Evolutionary conservation across 1,140 invertebrate genomes (phyloP).

Genomic region (Drosophila tropicalis): DNA sequence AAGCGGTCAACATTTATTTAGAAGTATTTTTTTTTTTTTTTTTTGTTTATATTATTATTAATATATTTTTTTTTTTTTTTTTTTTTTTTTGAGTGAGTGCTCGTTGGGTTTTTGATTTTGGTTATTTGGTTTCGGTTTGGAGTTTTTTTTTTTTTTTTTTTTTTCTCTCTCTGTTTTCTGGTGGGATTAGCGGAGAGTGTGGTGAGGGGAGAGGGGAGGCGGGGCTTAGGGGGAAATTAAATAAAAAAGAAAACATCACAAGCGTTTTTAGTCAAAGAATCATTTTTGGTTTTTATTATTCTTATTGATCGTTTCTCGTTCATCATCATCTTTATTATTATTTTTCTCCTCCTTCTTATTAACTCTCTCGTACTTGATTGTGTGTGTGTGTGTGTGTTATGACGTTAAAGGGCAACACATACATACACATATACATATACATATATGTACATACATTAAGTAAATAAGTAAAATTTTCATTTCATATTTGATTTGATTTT

Average conservation of each 20-base stretch:
- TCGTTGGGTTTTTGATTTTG: slow-evolving; percentile 62
- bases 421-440: slow-evolving; percentile 1
- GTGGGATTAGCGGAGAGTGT: slow-evolving; percentile 1
- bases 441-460: neutral
- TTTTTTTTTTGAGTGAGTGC: slow-evolving; percentile 56
- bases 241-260: slow-evolving; percentile 83
- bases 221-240: slow-evolving; percentile 34
- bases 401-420: slow-evolving; percentile 3
- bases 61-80: slow-evolving; percentile 36
- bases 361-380: slow-evolving; percentile 1
- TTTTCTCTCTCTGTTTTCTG: slow-evolving; percentile 24
- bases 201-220: neutral
- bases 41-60: slow-evolving; percentile 35
- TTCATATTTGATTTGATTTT: slow-evolving; percentile 1
- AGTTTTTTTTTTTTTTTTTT: slow-evolving; percentile 28
- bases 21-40: slow-evolving; percentile 18
- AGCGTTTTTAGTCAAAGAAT: slow-evolving; percentile 83
- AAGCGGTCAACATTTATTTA: neutral
- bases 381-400: neutral
- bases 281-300: slow-evolving; percentile 71
- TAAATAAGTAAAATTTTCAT: neutral
- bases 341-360: neutral
- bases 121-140: slow-evolving; percentile 28
- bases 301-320: slow-evolving; percentile 74
- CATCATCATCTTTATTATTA: slow-evolving; percentile 5